Evolutionary conservation across 2,888 invertebrate species (phyloP), one percentile per base, ranked within the genome.

Genomic region (Synergus gifuensis): DNA sequence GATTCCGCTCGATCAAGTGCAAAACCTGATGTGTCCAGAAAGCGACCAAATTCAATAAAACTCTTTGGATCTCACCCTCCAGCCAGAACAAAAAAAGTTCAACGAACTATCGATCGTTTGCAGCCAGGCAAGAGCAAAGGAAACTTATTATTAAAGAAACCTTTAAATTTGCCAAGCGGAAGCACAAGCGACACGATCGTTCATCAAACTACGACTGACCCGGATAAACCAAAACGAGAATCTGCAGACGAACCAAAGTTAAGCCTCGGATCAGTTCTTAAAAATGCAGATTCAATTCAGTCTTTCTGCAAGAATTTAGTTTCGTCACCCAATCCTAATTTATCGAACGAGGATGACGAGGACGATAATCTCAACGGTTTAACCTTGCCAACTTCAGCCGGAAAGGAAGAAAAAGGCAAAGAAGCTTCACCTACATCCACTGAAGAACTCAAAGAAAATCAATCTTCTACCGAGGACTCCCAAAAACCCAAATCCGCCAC

Each of bases 71-170:
- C 90, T 73, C 87, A 90, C 18, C 89, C 90, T 14, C 88, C 91
- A 40, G 85, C 84, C 22, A 88, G 91, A 84, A 89, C 90, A 83
- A 92, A 92, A 85, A 97, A 97, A 92, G 94, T 96, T 81, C 96
- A 97, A 91, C 94, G 97, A 83, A 97, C 97, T 0, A 97, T 97
- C 85, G 97, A 97, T 85, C 94, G 97, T 79, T 92, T 97, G 76
- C 97, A 97, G 88, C 97, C 97, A 0, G 97, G 97, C 0, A 97
- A 97, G 92, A 96, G 97, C 88, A 97, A 97, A 93, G 97, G 97
- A 0, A 97, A 97, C 92, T 93, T 97, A 28, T 85, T 91, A 40
- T 93, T 97, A 42, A 95, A 96, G 60, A 97, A 96, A 89, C 94
- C 94, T 3, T 87, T 93, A 18, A 94, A 94, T 8, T 89, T 92